Percentiles rank a stretch among this genome's conserved stretches.
phyloP scores from a whole-genome alignment of 2,888 invertebrate genomes.

The Volucella inflata region DNA sequence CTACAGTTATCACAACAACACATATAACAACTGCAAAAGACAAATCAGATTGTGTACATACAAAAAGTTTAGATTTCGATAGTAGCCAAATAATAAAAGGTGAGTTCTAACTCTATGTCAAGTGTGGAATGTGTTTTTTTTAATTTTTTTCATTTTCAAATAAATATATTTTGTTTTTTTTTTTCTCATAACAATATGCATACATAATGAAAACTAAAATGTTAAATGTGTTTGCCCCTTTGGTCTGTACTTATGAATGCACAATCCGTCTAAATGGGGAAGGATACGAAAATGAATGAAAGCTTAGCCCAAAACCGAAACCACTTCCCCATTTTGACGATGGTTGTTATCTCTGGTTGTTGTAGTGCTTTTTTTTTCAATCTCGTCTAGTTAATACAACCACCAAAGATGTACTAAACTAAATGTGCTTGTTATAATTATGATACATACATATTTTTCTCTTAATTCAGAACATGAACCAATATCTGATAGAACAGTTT shows the following conservation, averaged over 20 bases:
- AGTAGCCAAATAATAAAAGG: constrained; percentile 78
- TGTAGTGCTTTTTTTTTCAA: background rate
- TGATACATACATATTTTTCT: too few relatives aligned
- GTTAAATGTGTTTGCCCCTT: constrained; percentile 38
- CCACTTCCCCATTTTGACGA: background rate
- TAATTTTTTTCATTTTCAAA: background rate
- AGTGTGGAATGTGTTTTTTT: constrained; percentile 34
- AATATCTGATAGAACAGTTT: constrained; percentile 53
- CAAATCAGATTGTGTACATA: constrained; percentile 80
- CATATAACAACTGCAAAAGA: constrained; percentile 77
- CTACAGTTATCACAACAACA: constrained; percentile 76
- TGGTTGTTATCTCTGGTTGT: constrained; percentile 40
- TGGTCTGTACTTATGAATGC: constrained; percentile 44
- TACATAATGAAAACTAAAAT: constrained; percentile 3
- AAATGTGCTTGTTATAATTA: constrained; percentile 44
- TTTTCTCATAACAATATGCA: background rate
- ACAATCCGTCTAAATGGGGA: constrained; percentile 8
- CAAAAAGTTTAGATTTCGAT: constrained; percentile 80
- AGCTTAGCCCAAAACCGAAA: constrained; percentile 8
- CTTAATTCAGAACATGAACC: constrained; percentile 61
- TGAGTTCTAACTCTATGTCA: constrained; percentile 69
- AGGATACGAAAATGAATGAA: background rate
- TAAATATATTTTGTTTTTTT: background rate
- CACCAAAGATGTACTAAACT: constrained; percentile 51
- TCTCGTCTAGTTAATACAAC: constrained; percentile 48